Conservation (phyloP, 2,888 invertebrate species). For the Melipona bicolor region DNA sequence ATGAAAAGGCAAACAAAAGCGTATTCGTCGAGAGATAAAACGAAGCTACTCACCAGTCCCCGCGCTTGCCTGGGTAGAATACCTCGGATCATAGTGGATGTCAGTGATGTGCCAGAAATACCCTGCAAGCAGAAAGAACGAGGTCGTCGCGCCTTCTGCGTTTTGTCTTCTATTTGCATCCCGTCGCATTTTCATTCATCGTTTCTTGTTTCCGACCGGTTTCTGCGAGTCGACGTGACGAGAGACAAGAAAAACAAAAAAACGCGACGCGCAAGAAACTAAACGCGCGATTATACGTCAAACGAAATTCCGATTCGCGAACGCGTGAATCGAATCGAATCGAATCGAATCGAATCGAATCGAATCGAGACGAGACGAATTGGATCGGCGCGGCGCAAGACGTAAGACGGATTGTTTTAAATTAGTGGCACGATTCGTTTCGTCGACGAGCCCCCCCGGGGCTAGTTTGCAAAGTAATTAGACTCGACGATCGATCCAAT, state of each 20-base stretch:
- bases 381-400: neutral
- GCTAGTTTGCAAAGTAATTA: slow-evolving; percentile 51
- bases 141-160: slow-evolving; percentile 33
- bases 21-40: neutral
- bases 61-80: slow-evolving; percentile 91
- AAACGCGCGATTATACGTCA: neutral
- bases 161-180: slow-evolving; percentile 48
- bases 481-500: slow-evolving; percentile 32
- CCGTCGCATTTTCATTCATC: slow-evolving; percentile 47
- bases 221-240: slow-evolving; percentile 13
- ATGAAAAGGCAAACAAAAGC: neutral
- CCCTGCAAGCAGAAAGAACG: slow-evolving; percentile 88
- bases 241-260: neutral
- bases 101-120: slow-evolving; percentile 98
- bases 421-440: slow-evolving; percentile 26
- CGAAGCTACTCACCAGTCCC: slow-evolving; percentile 87
- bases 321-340: slow-evolving; percentile 8
- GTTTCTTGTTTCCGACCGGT: slow-evolving; percentile 19
- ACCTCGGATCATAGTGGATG: slow-evolving; percentile 95
- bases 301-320: neutral
- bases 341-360: slow-evolving; percentile 4
- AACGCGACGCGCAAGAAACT: no score
- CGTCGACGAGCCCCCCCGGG: slow-evolving; percentile 3
- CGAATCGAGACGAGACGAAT: slow-evolving; percentile 3
- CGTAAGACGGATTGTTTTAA: slow-evolving; percentile 43